Conservation (phyloP, 2,113 vertebrate genomes). For the Gobiocypris rarus region DNA sequence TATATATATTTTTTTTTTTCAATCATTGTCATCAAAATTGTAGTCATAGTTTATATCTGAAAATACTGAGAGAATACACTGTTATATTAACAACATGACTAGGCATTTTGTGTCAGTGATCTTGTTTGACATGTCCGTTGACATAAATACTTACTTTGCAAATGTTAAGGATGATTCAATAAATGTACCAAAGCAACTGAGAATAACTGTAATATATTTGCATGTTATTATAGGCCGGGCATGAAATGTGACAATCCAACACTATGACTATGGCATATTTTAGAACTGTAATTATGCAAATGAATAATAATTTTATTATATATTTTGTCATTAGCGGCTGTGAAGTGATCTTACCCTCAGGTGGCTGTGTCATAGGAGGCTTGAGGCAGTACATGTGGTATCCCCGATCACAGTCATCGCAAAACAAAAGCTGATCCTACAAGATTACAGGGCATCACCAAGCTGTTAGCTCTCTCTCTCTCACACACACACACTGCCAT, state of each 20-base stretch:
- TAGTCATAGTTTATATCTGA: no score
- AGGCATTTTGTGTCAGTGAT: no score
- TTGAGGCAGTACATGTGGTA: slow-evolving; percentile 99
- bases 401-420: slow-evolving; percentile 97
- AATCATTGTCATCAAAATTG: no score
- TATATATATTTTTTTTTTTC: no score
- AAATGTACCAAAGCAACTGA: no score
- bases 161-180: no score
- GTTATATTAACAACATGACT: no score
- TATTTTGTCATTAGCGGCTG: background rate
- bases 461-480: background rate
- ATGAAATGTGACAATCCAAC: background rate
- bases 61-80: no score
- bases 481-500: background rate
- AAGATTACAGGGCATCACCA: background rate
- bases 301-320: background rate
- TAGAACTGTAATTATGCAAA: background rate
- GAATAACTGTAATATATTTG: background rate
- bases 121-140: no score
- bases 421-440: slow-evolving; percentile 97
- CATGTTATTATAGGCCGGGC: background rate
- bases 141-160: no score
- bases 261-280: background rate
- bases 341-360: slow-evolving; percentile 84
- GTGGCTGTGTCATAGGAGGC: slow-evolving; percentile 92